These are phyloP conservation scores for Philopotamus ludificatus DNA, from an alignment of 1,140 invertebrate genomes.

Conservation along the genomic window DNA sequence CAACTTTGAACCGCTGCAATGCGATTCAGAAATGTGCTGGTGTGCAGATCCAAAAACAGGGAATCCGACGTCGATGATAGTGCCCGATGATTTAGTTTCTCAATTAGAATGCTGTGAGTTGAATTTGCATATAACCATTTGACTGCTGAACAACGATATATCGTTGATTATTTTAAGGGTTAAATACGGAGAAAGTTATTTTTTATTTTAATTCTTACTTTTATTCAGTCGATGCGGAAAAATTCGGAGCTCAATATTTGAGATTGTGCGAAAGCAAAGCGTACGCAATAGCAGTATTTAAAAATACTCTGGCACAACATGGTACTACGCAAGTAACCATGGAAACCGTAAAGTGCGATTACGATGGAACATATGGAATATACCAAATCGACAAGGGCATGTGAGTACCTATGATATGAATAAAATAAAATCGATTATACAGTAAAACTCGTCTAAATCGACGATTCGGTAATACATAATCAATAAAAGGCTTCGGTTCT, in stretches of 20 bases:
- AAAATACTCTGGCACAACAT: constrained; percentile 53
- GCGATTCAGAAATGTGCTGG: constrained; percentile 62
- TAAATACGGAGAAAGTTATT: not conserved
- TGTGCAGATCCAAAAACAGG: constrained; percentile 59
- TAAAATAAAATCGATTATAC: no score
- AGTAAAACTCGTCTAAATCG: no score
- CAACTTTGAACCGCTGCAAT: constrained; percentile 63
- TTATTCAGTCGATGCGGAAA: constrained; percentile 46
- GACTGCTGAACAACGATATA: no score
- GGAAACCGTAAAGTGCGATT: constrained; percentile 55
- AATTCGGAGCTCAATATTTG: constrained; percentile 56
- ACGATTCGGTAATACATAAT: no score
- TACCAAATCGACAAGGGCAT: constrained; percentile 54
- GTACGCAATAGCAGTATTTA: constrained; percentile 51
- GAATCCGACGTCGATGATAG: constrained; percentile 50
- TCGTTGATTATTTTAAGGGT: not conserved
- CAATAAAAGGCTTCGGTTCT: no score
- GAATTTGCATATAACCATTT: not conserved
- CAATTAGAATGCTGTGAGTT: constrained; percentile 61
- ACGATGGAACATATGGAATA: constrained; percentile 60
- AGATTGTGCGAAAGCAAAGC: constrained; percentile 60
- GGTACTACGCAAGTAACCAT: constrained; percentile 53
- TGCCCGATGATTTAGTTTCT: constrained; percentile 55
- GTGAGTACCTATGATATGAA: constrained; percentile 45
- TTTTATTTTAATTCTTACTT: not conserved